phyloP scores from a whole-genome alignment of 1,140 invertebrate genomes.

The Heliconius nattereri region DNA sequence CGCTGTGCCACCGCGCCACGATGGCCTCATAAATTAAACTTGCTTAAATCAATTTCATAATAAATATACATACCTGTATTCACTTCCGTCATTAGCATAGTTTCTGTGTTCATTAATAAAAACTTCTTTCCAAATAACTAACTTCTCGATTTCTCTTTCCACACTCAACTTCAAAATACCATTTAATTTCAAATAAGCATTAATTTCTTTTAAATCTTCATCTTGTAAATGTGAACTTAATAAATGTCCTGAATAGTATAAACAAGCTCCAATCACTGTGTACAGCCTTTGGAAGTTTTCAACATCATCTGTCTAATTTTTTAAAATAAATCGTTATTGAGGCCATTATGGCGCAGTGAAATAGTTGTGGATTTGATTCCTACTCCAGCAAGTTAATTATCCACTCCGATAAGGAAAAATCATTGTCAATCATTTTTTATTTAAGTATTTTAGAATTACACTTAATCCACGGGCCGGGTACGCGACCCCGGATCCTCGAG shows the following conservation, averaged over 20 bases:
- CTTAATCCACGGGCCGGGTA: no score
- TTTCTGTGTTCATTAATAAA: slow-evolving; percentile 79
- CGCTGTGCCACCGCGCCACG: no score
- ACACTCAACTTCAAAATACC: slow-evolving; percentile 85
- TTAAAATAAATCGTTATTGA: background rate
- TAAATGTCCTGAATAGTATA: slow-evolving; percentile 88
- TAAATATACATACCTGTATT: slow-evolving; percentile 69
- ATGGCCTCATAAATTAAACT: background rate
- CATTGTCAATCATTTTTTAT: no score
- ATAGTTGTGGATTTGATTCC: no score
- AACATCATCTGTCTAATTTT: slow-evolving; percentile 87
- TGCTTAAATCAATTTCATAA: background rate
- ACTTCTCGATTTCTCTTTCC: slow-evolving; percentile 84
- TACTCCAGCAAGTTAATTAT: no score
- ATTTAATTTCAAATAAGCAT: slow-evolving; percentile 85
- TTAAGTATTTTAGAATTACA: no score
- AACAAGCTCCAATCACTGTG: slow-evolving; percentile 87
- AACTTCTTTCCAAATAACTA: slow-evolving; percentile 90
- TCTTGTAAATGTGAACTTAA: slow-evolving; percentile 87
- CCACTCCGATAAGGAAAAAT: no score
- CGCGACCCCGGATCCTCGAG: no score
- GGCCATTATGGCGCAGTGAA: no score
- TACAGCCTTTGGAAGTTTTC: slow-evolving; percentile 89
- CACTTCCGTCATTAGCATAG: slow-evolving; percentile 57
- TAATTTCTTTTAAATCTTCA: slow-evolving; percentile 86